Percentiles rank a stretch among this genome's conserved stretches.
These are phyloP conservation scores for Alcis repandata DNA, from an alignment of 2,888 invertebrate species.

Conservation along the genomic window DNA sequence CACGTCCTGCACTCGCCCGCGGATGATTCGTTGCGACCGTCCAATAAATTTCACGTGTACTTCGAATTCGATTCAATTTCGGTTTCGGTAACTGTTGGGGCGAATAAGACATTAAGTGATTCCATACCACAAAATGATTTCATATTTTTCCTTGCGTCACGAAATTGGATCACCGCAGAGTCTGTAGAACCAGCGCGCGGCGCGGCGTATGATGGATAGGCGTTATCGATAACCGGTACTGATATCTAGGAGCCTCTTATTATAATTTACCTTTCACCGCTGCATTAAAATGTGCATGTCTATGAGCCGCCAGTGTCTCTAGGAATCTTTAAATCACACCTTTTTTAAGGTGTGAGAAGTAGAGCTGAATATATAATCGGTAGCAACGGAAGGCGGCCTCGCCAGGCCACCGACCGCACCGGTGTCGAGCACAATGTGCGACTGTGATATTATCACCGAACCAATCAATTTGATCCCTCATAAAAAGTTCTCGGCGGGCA, in stretches of 20 bases:
- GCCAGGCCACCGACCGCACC: constrained; percentile 50
- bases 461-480: constrained; percentile 87
- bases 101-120: constrained; percentile 73
- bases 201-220: constrained; percentile 1
- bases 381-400: constrained; percentile 60
- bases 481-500: constrained; percentile 83
- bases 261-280: constrained; percentile 51
- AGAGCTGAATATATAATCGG: constrained; percentile 64
- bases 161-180: constrained; percentile 43
- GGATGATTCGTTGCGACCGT: constrained; percentile 69
- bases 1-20: constrained; percentile 75
- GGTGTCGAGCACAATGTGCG: constrained; percentile 67
- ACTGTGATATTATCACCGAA: constrained; percentile 82
- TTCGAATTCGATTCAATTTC: constrained; percentile 73
- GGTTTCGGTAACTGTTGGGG: constrained; percentile 64
- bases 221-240: constrained; percentile 8
- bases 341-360: constrained; percentile 75
- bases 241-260: constrained; percentile 2
- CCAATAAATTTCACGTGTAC: constrained; percentile 71
- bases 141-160: constrained; percentile 47
- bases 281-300: constrained; percentile 71
- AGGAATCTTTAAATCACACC: constrained; percentile 66
- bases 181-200: neutral
- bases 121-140: constrained; percentile 62
- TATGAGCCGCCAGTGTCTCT: constrained; percentile 60